Conservation (phyloP, 2,888 invertebrate genomes). For the Zaprionus lineosus region DNA sequence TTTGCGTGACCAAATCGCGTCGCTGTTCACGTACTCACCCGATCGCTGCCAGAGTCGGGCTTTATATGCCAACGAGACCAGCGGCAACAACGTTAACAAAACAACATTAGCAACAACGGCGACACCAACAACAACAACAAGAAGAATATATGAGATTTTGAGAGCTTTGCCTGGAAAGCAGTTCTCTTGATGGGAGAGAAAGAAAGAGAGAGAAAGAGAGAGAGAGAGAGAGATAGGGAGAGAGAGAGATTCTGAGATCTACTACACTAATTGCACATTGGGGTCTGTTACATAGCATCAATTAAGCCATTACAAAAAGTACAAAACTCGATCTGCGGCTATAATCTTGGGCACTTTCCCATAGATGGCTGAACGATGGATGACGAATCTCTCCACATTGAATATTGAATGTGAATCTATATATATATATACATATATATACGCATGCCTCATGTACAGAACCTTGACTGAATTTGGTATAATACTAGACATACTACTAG, state of each 20-base stretch:
- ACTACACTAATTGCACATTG: no score
- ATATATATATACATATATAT: no score
- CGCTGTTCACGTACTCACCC: slow-evolving; percentile 12
- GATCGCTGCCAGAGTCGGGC: slow-evolving; percentile 17
- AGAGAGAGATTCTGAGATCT: no score
- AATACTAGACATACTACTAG: slow-evolving; percentile 6
- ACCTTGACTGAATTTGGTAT: slow-evolving; percentile 1
- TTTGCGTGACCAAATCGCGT: slow-evolving; percentile 33
- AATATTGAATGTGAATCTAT: not conserved
- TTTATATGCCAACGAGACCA: slow-evolving; percentile 31
- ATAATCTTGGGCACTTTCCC: slow-evolving; percentile 41
- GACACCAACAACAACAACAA: not conserved
- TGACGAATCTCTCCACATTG: slow-evolving; percentile 23
- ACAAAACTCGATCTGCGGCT: slow-evolving; percentile 31
- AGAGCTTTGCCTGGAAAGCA: no score
- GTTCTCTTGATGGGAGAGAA: no score
- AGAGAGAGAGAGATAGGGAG: not conserved
- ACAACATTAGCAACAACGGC: no score
- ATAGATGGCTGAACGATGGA: slow-evolving; percentile 4
- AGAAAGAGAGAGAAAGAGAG: not conserved
- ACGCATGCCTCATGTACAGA: no score
- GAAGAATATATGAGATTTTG: no score
- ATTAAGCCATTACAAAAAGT: slow-evolving; percentile 41
- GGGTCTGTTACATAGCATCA: no score
- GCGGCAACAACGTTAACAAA: not conserved